Base-by-base conservation (phyloP, 2,113 vertebrate species). In the Pelobates fuscus region DNA sequence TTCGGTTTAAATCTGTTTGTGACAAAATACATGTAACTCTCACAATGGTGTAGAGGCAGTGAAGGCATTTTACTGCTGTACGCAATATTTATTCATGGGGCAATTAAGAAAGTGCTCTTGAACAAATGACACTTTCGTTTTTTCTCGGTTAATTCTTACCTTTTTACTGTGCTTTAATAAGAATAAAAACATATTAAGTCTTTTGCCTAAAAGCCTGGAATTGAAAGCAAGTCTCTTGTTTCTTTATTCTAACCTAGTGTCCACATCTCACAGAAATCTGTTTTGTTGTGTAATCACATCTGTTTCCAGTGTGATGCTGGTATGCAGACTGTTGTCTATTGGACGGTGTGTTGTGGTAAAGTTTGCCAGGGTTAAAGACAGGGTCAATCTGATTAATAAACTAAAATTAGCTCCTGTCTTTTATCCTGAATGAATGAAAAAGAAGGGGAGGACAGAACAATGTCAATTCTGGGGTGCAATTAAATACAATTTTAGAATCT, bases 321-420 rank as follows among this genome's bases (percentile, higher is more conserved):
- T 90, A 92, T 93, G 93, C 89, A 91, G 89, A 91, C 90, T 91
- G 92, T 93, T 93, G 91, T 93, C 90, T 91, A 84, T 89, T 91
- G 91, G 89, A 92, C 32, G 88, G 86, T 88, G 88, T 92, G 89
- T 90, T 90, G 91, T 90, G 89, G 90, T 90, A 88, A 90, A 17
- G 86, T 90, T 91, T 89, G 91, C 88, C 92, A 92, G 91, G 91
- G 91, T 93, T 92, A 92, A 92, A 93, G 90, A 86, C 89, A 89
- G 86, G 91, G 91, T 93, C 92, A 93, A 90, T 93, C 88, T 92
- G 91, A 92, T 93, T 91, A 91, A 91, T 89, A 88, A 90, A 90
- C 89, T 93, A 93, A 93, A 93, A 93, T 92, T 92, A 93, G 92
- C 91, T 93, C 89, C 90, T 90, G 91, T 93, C 88, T 88, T 86